phyloP scores from a whole-genome alignment of 1,140 invertebrate genomes.

The Pogonomyrmex barbatus region DNA sequence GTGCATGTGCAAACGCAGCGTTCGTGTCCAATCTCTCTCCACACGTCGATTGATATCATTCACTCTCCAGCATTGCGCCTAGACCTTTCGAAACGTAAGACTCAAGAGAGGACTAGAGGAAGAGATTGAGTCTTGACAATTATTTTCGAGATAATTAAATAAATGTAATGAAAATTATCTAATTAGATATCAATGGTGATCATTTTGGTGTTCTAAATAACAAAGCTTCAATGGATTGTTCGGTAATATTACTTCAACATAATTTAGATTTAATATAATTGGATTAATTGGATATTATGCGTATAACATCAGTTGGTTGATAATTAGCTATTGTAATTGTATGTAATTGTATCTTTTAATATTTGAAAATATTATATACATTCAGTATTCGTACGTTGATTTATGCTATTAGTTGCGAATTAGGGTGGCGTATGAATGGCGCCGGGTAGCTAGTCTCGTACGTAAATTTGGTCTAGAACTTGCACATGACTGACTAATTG shows the following conservation, averaged over 20 bases:
- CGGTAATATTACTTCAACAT: background rate
- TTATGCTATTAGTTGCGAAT: constrained; percentile 51
- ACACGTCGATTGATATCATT: constrained; percentile 34
- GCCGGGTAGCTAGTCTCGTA: constrained; percentile 40
- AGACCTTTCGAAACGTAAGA: background rate
- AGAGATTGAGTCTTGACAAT: background rate
- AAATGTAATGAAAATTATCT: background rate
- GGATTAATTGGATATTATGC: background rate
- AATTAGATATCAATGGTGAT: background rate
- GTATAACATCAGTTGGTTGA: background rate
- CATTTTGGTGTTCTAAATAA: background rate
- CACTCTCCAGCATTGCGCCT: background rate
- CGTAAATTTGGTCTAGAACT: constrained; percentile 66
- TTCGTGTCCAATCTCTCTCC: constrained; percentile 10
- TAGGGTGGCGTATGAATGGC: constrained; percentile 33
- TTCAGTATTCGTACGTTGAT: constrained; percentile 36
- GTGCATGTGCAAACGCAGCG: constrained; percentile 48
- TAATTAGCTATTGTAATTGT: background rate
- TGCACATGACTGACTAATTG: constrained; percentile 70
- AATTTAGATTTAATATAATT: background rate
- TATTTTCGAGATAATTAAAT: background rate
- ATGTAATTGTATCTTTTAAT: background rate
- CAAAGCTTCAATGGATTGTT: background rate
- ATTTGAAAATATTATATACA: constrained; percentile 7
- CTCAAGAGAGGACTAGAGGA: background rate